phyloP scores from a whole-genome alignment of 2,113 vertebrate species.

The Scomber colias region DNA sequence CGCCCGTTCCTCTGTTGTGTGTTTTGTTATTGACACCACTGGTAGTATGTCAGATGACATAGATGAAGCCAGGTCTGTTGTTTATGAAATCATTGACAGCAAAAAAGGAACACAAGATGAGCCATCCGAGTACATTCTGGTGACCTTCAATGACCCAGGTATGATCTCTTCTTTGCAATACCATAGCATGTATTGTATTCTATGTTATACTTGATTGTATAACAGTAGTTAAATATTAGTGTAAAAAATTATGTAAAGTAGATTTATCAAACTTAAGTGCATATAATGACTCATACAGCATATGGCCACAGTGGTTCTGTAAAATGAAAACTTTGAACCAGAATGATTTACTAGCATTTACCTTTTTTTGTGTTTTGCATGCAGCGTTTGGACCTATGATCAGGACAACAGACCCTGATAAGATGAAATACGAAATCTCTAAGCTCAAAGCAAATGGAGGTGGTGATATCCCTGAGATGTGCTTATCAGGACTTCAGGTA shows the following conservation, averaged over 20 bases:
- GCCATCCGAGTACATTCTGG: slow-evolving; percentile 85
- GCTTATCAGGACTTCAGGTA: slow-evolving; percentile 85
- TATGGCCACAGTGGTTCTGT: neutral
- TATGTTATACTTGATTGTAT: neutral
- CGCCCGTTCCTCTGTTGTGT: slow-evolving; percentile 79
- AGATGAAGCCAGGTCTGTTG: slow-evolving; percentile 53
- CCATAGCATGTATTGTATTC: too few relatives aligned
- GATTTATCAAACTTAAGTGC: neutral
- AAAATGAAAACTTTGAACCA: neutral
- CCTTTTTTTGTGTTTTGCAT: slow-evolving; percentile 5
- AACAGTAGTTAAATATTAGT: neutral
- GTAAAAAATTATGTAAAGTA: neutral
- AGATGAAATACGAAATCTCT: slow-evolving; percentile 80
- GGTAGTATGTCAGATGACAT: slow-evolving; percentile 84
- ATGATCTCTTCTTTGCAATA: slow-evolving; percentile 16
- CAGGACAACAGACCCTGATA: slow-evolving; percentile 72
- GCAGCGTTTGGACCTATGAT: slow-evolving; percentile 80
- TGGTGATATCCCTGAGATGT: slow-evolving; percentile 80
- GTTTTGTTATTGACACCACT: slow-evolving; percentile 86
- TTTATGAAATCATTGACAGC: slow-evolving; percentile 76
- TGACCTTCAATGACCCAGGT: slow-evolving; percentile 85
- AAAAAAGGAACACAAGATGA: slow-evolving; percentile 82
- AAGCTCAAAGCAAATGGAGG: slow-evolving; percentile 52
- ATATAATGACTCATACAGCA: neutral
- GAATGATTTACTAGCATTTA: too few relatives aligned